phyloP scores from a whole-genome alignment of 64 coral and sea anemone genomes.

The Platygyra sinensis region DNA sequence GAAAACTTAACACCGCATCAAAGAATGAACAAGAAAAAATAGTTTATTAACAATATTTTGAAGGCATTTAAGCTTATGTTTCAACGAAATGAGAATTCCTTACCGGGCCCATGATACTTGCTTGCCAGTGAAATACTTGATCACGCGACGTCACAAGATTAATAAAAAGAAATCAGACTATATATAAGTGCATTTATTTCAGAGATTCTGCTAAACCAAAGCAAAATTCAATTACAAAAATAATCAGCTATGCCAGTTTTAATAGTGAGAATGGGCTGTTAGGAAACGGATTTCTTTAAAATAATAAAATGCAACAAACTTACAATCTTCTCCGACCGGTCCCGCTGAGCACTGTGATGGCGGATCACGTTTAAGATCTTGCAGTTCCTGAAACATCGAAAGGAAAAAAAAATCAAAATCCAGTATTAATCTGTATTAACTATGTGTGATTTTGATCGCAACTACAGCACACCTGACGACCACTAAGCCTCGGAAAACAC shows the following conservation, averaged over 20 bases:
- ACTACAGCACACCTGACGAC: constrained; percentile 2
- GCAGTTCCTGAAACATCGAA: constrained; percentile 85
- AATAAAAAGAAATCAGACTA: constrained; percentile 44
- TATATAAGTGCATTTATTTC: not conserved
- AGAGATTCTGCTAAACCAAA: not conserved
- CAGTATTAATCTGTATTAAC: not conserved
- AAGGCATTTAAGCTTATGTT: not conserved
- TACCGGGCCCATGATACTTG: constrained; percentile 99
- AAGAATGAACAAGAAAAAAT: not conserved
- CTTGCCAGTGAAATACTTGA: constrained; percentile 99
- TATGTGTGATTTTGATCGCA: no score
- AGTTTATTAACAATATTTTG: not conserved
- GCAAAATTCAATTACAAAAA: constrained; percentile 20
- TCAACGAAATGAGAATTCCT: constrained; percentile 45
- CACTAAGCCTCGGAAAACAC: not conserved
- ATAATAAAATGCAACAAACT: constrained; percentile 55
- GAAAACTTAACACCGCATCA: constrained; percentile 13
- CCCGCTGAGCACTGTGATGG: constrained; percentile 98
- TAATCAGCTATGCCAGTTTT: not conserved
- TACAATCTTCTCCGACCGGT: constrained; percentile 98
- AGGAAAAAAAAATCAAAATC: constrained; percentile 43
- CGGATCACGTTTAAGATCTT: constrained; percentile 99
- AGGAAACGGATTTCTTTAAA: not conserved
- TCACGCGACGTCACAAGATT: constrained; percentile 51
- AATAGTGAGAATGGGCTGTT: not conserved